Evolutionary conservation across 2,113 vertebrate species (phyloP), one percentile per base, ranked within the genome.

Genomic region (Malurus alboscapulatus): DNA sequence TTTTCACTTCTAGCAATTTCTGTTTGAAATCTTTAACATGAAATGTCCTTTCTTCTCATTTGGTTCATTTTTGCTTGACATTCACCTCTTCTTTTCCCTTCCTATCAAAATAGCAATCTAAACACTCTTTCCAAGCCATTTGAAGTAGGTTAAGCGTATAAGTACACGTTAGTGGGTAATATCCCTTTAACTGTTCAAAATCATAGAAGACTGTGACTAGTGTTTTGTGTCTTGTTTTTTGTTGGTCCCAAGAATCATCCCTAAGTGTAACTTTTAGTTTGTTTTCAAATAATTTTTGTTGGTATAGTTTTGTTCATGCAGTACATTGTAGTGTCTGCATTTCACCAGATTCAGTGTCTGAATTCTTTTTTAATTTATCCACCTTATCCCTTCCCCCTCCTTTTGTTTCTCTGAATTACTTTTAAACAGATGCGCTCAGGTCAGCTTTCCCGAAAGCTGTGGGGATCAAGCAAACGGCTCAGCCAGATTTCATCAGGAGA

Each of bases 401-500:
- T 95, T 97, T 90, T 95, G 87, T 97, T 97, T 97, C 82, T 98
- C 91, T 98, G 97, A 88, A 98, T 97, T 97, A 79, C 96, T 97
- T 97, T 96, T 95, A 96, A 98, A 98, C 98, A 99, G 99, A 99
- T 98, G 98, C 98, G 98, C 87, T 98, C 98, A 76, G 98, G 99
- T 96, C 99, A 99, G 97, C 98, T 99, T 96, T 99, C 98, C 51
- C 97, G 99, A 97, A 99, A 99, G 97, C 97, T 99, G 88, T 99
- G 99, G 99, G 99, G 99, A 95, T 99, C 99, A 97, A 99, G 98
- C 97, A 99, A 98, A 97, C 98, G 98, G 54, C 97, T 99, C 97
- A 99, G 98, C 96, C 98, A 99, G 98, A 99, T 99, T 96, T 99
- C 99, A 84, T 98, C 99, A 87, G 99, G 98, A 96, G 99, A 99